Evolutionary conservation across 1,140 invertebrate genomes (phyloP).

Genomic region (Neodiprion virginianus): DNA sequence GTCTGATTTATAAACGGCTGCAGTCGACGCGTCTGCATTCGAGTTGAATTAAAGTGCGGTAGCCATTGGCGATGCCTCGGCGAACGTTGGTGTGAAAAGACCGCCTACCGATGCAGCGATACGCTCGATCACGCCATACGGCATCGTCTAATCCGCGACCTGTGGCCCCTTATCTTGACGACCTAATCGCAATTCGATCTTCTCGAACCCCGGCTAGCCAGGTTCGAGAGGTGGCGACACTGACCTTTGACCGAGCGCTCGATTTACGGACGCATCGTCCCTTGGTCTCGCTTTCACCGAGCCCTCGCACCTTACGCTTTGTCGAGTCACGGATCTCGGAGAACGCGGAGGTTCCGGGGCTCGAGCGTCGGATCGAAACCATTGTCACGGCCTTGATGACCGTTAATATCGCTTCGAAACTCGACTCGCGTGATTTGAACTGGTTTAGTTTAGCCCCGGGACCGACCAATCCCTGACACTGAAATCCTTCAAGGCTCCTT

Average conservation of each 20-base stretch:
- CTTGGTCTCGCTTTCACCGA: constrained; percentile 23
- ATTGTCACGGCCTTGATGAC: constrained; percentile 24
- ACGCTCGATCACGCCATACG: neutral
- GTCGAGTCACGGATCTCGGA: constrained; percentile 19
- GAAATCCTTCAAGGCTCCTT: constrained; percentile 51
- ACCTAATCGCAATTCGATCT: neutral
- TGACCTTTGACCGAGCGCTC: constrained; percentile 17
- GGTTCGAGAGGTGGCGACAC: neutral
- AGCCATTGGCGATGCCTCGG: neutral
- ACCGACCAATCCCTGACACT: constrained; percentile 48
- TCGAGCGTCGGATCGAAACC: constrained; percentile 25
- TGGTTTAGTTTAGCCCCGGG: constrained; percentile 48
- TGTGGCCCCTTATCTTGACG: too few relatives aligned
- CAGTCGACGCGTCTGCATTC: constrained; percentile 3
- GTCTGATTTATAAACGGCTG: neutral
- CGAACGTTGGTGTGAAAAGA: neutral
- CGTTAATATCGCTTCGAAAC: constrained; percentile 50
- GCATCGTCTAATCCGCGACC: too few relatives aligned
- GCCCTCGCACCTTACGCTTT: constrained; percentile 26
- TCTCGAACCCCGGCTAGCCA: neutral
- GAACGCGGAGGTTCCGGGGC: constrained; percentile 8
- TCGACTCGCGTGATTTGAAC: constrained; percentile 39
- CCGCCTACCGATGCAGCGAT: neutral
- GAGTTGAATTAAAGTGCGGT: neutral
- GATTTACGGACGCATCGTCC: constrained; percentile 21